phyloP scores from a whole-genome alignment of 2,888 invertebrate genomes.

The Glyphotaelius pellucidus region DNA sequence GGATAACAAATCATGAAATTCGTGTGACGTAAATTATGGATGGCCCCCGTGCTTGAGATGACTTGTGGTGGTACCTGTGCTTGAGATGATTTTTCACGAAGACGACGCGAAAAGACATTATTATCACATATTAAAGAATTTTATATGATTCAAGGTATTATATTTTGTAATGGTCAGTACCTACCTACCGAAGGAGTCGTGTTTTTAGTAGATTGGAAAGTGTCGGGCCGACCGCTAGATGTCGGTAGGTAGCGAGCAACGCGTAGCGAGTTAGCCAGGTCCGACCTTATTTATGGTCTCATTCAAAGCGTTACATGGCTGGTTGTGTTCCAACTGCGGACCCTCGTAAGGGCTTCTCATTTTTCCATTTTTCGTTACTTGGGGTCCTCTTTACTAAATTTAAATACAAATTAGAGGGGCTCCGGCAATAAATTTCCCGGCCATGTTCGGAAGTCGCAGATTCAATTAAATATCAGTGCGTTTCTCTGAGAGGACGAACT shows the following conservation, averaged over 20 bases:
- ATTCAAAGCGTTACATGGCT: slow-evolving; percentile 62
- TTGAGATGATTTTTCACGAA: too few relatives aligned
- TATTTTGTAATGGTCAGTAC: background rate
- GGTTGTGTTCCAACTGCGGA: slow-evolving; percentile 57
- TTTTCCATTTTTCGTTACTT: slow-evolving; percentile 50
- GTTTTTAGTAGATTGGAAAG: slow-evolving; percentile 36
- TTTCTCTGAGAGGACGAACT: background rate
- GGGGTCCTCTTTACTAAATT: slow-evolving; percentile 59
- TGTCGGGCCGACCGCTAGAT: slow-evolving; percentile 54
- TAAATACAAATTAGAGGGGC: slow-evolving; percentile 65
- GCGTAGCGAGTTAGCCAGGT: slow-evolving; percentile 13
- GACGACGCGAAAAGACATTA: too few relatives aligned
- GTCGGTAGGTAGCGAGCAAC: slow-evolving; percentile 49
- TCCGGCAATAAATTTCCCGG: slow-evolving; percentile 55
- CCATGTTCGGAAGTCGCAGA: slow-evolving; percentile 45
- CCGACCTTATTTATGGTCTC: slow-evolving; percentile 61
- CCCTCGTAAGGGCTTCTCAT: slow-evolving; percentile 56
- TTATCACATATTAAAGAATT: too few relatives aligned
- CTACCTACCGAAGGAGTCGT: background rate
- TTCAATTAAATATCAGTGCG: slow-evolving; percentile 47
- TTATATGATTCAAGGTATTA: too few relatives aligned
- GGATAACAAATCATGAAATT: too few relatives aligned
- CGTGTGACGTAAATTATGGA: too few relatives aligned
- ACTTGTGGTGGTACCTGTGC: too few relatives aligned
- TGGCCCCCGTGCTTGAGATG: too few relatives aligned